Base-by-base conservation (phyloP, 2,113 vertebrate species). In the Delphinapterus leucas region DNA sequence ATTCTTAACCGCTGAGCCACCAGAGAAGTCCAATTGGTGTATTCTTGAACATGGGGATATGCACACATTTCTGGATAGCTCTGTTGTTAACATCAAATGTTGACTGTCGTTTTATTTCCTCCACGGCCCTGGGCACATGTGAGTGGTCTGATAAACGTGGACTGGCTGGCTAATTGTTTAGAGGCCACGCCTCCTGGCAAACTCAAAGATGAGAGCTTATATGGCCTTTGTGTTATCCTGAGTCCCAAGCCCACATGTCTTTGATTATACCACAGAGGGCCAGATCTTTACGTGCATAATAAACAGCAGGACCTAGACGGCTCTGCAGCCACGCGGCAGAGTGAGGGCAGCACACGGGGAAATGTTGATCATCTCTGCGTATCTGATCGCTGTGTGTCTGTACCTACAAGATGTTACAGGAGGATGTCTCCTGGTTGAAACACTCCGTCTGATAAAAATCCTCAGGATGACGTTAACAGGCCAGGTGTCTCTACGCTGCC, bases 401-500 rank as follows among this genome's bases (percentile, higher is more conserved):
- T 18, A 2, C 21, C 2, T 3, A 81, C 4, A 17, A 73, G 92
- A 87, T 8, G 7, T 49, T 23, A 68, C 26, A 47, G 87, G 88
- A 77, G 53, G 33, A 81, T 31, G 68, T 67, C 95, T 88, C 49
- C 28, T 4, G 79, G 18, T 0, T 70, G 53, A 77, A 92, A 97
- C 10, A 17, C 6, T 25, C 58, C n/a, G 65, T 71, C 70, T 53
- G 8, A 85, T 74, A 88, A 95, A 96, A 93, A 41, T 63, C 38
- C 74, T 90, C 14, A 81, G 71, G 86, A 90, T 53, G 33, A 89
- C 8, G n/a, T 25, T 95, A 97, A 96, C 92, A 84, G 92, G 88
- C 92, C 8, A 97, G 97, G 92, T 98, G 90, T 97, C 97, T 97
- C 97, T 91, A 23, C 9, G 63, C 90, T 33, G 79, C 93, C 96